Conservation (phyloP, 1,140 invertebrate species). For the Meloidogyne hapla region DNA sequence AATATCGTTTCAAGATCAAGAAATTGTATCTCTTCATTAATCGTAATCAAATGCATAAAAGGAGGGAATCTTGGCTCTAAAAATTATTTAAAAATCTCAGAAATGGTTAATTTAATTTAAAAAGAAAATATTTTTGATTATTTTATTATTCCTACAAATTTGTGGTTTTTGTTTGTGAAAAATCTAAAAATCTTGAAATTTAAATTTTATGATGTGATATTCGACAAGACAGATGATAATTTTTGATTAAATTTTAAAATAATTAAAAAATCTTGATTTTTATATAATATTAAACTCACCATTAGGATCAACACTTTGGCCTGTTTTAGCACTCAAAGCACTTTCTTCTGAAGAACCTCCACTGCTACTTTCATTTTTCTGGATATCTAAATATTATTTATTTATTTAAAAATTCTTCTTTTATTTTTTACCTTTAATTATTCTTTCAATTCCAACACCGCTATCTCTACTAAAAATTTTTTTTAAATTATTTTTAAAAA, state of each 20-base stretch:
- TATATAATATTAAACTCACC: neutral
- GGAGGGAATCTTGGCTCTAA: constrained; percentile 24
- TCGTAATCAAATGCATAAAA: neutral
- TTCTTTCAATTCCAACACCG: constrained; percentile 4
- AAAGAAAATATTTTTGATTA: no score
- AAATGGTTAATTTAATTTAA: no score
- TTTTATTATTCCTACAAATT: no score
- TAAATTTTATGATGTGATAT: no score
- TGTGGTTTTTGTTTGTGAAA: no score
- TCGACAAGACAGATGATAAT: no score
- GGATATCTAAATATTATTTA: constrained; percentile 8
- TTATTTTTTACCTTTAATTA: constrained; percentile 18
- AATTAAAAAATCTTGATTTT: no score
- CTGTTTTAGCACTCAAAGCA: constrained; percentile 1
- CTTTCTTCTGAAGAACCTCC: constrained; percentile 24
- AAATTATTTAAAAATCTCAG: neutral
- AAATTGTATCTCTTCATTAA: neutral
- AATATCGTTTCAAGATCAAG: constrained; percentile 6
- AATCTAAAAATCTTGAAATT: no score
- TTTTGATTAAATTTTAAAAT: neutral
- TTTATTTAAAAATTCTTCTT: neutral
- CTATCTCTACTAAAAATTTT: constrained; percentile 15
- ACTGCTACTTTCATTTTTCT: constrained; percentile 8
- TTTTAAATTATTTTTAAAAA: neutral
- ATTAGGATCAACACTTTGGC: neutral